Percentiles rank a stretch among this genome's conserved stretches.
phyloP scores from a whole-genome alignment of 1,140 invertebrate genomes.

The Globodera rostochiensis region DNA sequence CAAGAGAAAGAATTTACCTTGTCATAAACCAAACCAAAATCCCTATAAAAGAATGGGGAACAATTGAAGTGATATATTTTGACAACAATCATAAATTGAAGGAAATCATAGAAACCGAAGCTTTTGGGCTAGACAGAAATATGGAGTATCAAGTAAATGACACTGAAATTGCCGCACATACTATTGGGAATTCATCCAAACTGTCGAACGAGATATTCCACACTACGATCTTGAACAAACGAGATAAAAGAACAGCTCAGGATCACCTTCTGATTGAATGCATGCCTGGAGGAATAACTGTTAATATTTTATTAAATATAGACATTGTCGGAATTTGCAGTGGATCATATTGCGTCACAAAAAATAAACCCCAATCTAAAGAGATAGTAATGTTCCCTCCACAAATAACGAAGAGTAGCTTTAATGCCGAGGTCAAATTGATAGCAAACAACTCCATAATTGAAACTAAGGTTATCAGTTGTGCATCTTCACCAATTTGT shows the following conservation, averaged over 20 bases:
- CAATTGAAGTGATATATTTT: not conserved
- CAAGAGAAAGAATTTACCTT: not conserved
- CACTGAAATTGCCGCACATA: too few species aligned
- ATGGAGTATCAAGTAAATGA: too few species aligned
- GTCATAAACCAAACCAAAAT: not conserved
- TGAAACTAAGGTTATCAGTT: not conserved
- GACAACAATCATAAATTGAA: not conserved
- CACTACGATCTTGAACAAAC: too few species aligned
- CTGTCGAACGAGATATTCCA: too few species aligned
- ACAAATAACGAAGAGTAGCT: not conserved
- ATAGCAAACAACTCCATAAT: not conserved
- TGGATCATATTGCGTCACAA: not conserved
- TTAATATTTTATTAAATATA: not conserved
- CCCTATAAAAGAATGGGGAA: constrained; percentile 9
- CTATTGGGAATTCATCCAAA: too few species aligned
- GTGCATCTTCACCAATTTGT: not conserved
- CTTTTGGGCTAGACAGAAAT: too few species aligned
- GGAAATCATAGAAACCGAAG: too few species aligned
- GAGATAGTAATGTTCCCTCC: not conserved
- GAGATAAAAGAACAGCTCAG: too few species aligned
- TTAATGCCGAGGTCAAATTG: not conserved
- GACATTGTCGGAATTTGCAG: not conserved
- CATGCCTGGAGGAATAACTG: not conserved
- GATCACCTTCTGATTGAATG: not conserved
- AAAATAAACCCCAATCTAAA: not conserved